phyloP scores from a whole-genome alignment of 2,888 invertebrate genomes.

The Agriopis marginaria region DNA sequence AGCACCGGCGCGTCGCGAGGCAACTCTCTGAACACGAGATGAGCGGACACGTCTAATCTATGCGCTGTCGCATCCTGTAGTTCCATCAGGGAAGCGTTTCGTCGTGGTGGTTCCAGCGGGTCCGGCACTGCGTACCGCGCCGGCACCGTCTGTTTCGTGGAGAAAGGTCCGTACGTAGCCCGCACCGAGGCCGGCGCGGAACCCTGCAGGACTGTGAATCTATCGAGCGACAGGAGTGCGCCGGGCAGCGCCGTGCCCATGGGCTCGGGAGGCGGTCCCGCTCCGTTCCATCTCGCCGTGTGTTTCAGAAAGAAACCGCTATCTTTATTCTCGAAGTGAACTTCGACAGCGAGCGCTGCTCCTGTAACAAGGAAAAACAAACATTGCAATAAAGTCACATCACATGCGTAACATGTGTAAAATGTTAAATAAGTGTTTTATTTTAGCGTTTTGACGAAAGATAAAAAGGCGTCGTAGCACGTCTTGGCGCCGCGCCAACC shows the following conservation, averaged over 20 bases:
- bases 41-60: conserved; percentile 96
- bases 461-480: conserved; percentile 73
- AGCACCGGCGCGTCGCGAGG: conserved; percentile 96
- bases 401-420: conserved; percentile 61
- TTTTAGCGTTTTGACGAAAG: conserved; percentile 67
- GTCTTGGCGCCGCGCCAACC: conserved; percentile 72
- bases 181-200: conserved; percentile 96
- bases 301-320: conserved; percentile 96
- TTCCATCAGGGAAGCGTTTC: conserved; percentile 86
- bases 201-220: conserved; percentile 96
- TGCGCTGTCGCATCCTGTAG: conserved; percentile 89
- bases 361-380: conserved; percentile 85
- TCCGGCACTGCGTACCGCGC: conserved; percentile 95
- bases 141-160: conserved; percentile 97
- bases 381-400: conserved; percentile 54
- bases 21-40: conserved; percentile 94
- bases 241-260: conserved; percentile 86
- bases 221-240: conserved; percentile 92
- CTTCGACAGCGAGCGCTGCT: conserved; percentile 91
- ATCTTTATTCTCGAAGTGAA: conserved; percentile 96
- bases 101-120: conserved; percentile 88
- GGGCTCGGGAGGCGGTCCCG: conserved; percentile 79
- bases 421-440: conserved; percentile 72
- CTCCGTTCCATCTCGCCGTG: conserved; percentile 90
- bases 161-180: conserved; percentile 97